These are phyloP conservation scores for Calidris pugnax DNA, from an alignment of 2,113 vertebrate genomes.

Conservation along the genomic window DNA sequence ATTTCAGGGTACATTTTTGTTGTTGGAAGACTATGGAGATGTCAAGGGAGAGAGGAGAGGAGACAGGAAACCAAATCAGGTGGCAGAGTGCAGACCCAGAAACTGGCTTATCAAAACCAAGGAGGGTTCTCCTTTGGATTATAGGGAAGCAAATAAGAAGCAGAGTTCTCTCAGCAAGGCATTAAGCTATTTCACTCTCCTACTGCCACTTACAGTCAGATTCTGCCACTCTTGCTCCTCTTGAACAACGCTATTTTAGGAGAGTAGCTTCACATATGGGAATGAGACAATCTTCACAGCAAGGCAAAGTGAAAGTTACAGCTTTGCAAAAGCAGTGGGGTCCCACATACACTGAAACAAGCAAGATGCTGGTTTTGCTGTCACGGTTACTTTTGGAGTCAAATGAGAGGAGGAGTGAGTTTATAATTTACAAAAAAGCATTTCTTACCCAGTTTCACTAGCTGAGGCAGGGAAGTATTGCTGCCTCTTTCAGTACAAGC, in stretches of 20 bases:
- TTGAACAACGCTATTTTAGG: neutral
- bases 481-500: constrained; percentile 91
- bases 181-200: neutral
- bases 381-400: neutral
- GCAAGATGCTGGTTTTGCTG: neutral
- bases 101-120: neutral
- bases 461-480: constrained; percentile 85
- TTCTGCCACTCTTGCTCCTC: neutral
- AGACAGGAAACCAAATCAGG: neutral
- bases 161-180: neutral
- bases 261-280: neutral
- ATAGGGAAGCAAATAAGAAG: neutral
- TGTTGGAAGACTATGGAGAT: neutral
- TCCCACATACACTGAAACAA: neutral
- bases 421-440: neutral
- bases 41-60: neutral
- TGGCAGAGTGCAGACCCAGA: neutral
- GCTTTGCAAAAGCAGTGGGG: neutral
- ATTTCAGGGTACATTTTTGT: neutral
- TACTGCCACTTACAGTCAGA: neutral
- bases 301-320: neutral
- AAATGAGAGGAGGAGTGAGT: neutral
- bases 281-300: neutral
- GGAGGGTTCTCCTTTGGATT: neutral
- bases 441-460: constrained; percentile 88